Percentiles rank a stretch among this genome's conserved stretches.
Conservation (phyloP, 2,797 vertebrate genomes). For the Sarcoramphus papa region DNA sequence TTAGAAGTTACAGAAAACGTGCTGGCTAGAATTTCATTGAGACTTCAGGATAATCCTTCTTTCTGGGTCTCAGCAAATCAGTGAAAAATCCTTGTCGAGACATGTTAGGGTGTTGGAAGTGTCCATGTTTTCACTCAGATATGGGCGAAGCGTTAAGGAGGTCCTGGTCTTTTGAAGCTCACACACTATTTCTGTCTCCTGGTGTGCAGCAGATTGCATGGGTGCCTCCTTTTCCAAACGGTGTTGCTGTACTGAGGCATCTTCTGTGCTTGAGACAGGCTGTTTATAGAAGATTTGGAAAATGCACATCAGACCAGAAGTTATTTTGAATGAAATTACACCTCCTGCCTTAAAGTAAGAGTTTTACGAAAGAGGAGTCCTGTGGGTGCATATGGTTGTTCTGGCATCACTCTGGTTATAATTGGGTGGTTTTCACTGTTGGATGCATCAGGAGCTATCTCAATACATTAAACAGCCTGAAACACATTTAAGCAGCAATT, state of each 20-base stretch:
- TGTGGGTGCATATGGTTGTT: not conserved
- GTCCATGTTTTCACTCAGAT: not conserved
- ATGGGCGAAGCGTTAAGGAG: not conserved
- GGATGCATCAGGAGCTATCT: not conserved
- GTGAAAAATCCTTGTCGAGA: not conserved
- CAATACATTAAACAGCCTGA: not conserved
- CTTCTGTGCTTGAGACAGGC: not conserved
- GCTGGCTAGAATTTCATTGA: not conserved
- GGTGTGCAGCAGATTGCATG: not conserved
- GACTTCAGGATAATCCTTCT: not conserved
- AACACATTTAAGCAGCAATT: not conserved
- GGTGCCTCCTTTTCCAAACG: not conserved
- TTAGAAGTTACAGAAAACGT: not conserved
- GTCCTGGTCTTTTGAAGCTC: not conserved
- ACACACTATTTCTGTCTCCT: not conserved
- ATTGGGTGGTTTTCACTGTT: not conserved
- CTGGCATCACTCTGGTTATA: not conserved
- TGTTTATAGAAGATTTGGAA: not conserved
- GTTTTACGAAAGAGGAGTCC: not conserved
- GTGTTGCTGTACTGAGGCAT: not conserved
- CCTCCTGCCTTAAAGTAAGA: not conserved
- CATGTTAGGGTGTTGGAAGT: not conserved
- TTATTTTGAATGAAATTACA: not conserved
- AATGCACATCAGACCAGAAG: not conserved
- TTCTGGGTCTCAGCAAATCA: not conserved